Base-by-base conservation (phyloP, 2,113 vertebrate species). In the Perca flavescens region DNA sequence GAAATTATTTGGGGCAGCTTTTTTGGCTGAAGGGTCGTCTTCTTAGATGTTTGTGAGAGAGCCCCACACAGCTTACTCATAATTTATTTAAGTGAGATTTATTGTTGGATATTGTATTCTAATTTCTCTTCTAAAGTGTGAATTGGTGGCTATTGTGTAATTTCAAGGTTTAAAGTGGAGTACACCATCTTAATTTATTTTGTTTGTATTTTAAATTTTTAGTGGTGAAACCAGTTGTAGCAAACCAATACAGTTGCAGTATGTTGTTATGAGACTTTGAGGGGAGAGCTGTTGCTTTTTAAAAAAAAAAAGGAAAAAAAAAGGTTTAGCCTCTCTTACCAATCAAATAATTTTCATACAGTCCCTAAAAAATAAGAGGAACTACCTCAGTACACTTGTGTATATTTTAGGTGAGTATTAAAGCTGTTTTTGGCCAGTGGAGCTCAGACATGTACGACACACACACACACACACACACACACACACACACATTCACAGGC, bases 351-450 rank as follows among this genome's bases (percentile, higher is more conserved):
- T 28, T 70, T 79, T 12, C 6, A 56, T 12, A 22, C 58, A 14
- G 58, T 64, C 78, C 68, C 66, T 71, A 14, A 62, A 21, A 25
- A 2, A 2, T 40, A 0, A 28, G 60, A 79, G 54, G 65, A 79
- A 19, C 64, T 84, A 69, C 74, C 74, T 66, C 79, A 73, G 75
- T 36, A 9, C 60, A 72, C 71, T 5, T 63, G 16, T 17, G 15
- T 62, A 2, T n/a, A 6, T 34, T 17, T 60, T 2, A 52, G 77
- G 58, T 65, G 62, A 65, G 28, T 67, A 14, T 72, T 67, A 12
- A 31, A 62, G 81, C 31, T 64, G 69, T 53, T 70, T 77, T 47
- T 46, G 28, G 28, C 16, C 58, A 77, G 14, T 67, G 22, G 50
- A 68, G 56, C 52, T 46, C 47, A 46, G 49, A 69, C 49, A 31